phyloP scores from a whole-genome alignment of 2,888 invertebrate species.

The Eupeodes latifasciatus region DNA sequence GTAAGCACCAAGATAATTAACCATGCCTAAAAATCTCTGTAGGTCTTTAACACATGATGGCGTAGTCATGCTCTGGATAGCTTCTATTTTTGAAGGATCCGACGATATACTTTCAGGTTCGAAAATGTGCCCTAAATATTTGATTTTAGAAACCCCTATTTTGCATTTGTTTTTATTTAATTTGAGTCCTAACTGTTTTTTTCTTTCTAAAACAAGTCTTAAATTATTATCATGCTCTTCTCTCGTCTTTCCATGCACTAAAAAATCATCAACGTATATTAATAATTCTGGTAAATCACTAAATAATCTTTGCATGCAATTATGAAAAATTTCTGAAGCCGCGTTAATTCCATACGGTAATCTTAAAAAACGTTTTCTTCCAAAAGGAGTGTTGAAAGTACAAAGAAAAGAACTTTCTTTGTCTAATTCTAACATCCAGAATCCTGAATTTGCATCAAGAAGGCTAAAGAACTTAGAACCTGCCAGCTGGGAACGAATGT shows the following conservation, averaged over 20 bases:
- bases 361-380: neutral
- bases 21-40: too few species aligned
- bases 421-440: too few species aligned
- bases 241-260: constrained; percentile 45
- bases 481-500: too few species aligned
- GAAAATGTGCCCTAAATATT: constrained; percentile 57
- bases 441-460: too few species aligned
- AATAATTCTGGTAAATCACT: too few species aligned
- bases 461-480: too few species aligned
- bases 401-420: too few species aligned
- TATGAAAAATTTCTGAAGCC: constrained; percentile 48
- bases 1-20: too few species aligned
- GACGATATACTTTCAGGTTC: constrained; percentile 33
- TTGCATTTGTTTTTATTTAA: constrained; percentile 52
- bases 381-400: too few species aligned
- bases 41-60: constrained; percentile 11
- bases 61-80: constrained; percentile 33
- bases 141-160: constrained; percentile 36
- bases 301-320: too few species aligned
- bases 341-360: neutral
- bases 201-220: constrained; percentile 40
- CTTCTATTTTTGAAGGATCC: constrained; percentile 40
- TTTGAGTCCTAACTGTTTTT: constrained; percentile 44
- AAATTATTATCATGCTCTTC: constrained; percentile 45
- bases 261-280: constrained; percentile 55